Conservation (phyloP, 2,888 invertebrate genomes). For the Pyrgus malvae region DNA sequence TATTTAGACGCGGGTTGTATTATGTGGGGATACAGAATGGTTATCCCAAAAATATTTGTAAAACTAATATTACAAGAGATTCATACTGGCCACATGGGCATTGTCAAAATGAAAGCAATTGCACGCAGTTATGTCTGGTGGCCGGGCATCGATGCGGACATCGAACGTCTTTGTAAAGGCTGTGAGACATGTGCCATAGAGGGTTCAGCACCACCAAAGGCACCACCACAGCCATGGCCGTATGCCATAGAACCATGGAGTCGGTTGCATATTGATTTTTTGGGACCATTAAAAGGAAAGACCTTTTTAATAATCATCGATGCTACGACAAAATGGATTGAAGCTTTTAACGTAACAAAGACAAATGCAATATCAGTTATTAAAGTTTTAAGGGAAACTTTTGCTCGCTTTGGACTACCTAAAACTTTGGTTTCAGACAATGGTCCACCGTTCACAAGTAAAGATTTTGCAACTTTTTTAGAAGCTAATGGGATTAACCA, state of each 20-base stretch:
- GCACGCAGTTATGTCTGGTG: conserved; percentile 28
- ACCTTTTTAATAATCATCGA: conserved; percentile 28
- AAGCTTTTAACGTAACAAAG: conserved; percentile 9
- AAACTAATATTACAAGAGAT: conserved; percentile 26
- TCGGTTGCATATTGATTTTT: conserved; percentile 35
- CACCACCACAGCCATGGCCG: conserved; percentile 34
- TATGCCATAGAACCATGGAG: conserved; percentile 31
- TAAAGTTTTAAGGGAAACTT: background rate
- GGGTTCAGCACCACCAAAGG: conserved; percentile 26
- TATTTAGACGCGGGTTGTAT: conserved; percentile 29
- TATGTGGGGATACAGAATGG: conserved; percentile 31
- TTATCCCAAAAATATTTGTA: conserved; percentile 25
- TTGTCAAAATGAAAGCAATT: conserved; percentile 34
- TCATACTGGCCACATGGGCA: conserved; percentile 31
- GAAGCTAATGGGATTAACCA: conserved; percentile 31
- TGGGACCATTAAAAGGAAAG: conserved; percentile 26
- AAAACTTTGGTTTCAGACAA: background rate
- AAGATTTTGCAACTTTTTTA: background rate
- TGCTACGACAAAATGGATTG: conserved; percentile 33
- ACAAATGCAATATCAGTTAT: background rate
- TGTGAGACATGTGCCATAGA: conserved; percentile 28
- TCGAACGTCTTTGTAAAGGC: conserved; percentile 1
- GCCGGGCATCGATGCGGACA: conserved; percentile 20
- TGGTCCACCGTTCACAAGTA: background rate
- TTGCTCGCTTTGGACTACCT: background rate